Conservation (phyloP, 2,797 vertebrate species). For the Megalops cyprinoides region DNA sequence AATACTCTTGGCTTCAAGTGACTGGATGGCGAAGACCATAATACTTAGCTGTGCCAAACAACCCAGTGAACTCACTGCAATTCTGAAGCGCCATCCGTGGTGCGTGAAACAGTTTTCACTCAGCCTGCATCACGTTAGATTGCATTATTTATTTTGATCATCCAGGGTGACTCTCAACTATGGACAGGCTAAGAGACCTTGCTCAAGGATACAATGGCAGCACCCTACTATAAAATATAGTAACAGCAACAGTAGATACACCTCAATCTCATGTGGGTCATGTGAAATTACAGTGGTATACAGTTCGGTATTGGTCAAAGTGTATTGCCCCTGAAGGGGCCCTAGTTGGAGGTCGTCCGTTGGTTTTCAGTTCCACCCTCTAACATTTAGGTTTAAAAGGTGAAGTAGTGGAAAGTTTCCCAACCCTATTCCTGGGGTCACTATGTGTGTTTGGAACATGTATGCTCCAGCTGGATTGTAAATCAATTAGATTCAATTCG, state of each 20-base stretch:
- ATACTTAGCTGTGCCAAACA: too few species aligned
- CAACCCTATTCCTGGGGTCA: too few species aligned
- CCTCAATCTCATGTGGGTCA: slow-evolving; percentile 49
- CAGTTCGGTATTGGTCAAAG: slow-evolving; percentile 69
- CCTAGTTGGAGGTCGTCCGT: slow-evolving; percentile 50
- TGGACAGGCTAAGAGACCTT: too few species aligned
- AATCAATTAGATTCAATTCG: too few species aligned
- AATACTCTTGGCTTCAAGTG: not conserved
- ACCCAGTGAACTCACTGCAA: not conserved
- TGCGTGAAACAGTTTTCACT: not conserved
- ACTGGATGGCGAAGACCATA: not conserved
- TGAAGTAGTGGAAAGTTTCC: slow-evolving; percentile 29
- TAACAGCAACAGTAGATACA: not conserved
- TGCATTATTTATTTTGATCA: not conserved
- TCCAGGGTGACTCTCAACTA: too few species aligned
- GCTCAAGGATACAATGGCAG: too few species aligned
- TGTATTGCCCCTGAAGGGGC: slow-evolving; percentile 67
- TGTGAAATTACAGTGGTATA: slow-evolving; percentile 66
- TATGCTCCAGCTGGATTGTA: too few species aligned
- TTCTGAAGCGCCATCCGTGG: not conserved
- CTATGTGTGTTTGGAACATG: too few species aligned
- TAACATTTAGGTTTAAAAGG: slow-evolving; percentile 67
- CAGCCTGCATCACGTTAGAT: not conserved
- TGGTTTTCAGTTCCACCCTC: slow-evolving; percentile 60
- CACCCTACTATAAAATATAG: too few species aligned